A percentile compares a stretch with the other conserved stretches of the same genome.
phyloP scores from a whole-genome alignment of 2,113 vertebrate genomes.

The Hylia prasina region DNA sequence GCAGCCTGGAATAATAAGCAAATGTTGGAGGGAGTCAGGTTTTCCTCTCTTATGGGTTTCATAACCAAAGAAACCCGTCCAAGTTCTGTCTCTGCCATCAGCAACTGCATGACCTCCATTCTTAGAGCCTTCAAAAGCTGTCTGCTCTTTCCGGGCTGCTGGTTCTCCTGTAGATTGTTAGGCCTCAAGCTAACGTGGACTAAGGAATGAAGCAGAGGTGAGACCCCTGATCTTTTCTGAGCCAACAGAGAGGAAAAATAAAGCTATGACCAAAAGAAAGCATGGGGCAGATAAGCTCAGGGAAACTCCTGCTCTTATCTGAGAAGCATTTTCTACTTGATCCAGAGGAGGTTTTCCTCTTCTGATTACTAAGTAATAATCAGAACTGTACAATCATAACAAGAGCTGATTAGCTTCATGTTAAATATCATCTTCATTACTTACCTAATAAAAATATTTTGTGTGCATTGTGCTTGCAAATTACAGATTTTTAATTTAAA shows the following conservation, averaged over 20 bases:
- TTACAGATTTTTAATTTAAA: not conserved
- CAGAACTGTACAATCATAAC: not conserved
- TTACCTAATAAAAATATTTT: not conserved
- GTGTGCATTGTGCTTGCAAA: not conserved
- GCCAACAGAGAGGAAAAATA: not conserved
- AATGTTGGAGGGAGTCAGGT: not conserved
- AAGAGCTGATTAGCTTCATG: not conserved
- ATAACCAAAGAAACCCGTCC: not conserved
- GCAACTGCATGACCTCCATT: fast-evolving
- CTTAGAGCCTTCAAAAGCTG: not conserved
- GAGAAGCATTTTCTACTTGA: not conserved
- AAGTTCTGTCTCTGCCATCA: not conserved
- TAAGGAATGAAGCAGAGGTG: not conserved
- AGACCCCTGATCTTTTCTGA: not conserved
- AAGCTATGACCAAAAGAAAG: not conserved
- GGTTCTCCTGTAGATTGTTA: not conserved
- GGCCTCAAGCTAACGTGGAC: not conserved
- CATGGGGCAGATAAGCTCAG: not conserved
- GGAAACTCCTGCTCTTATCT: not conserved
- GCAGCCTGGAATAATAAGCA: not conserved
- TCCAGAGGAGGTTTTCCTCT: not conserved
- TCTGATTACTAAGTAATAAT: not conserved
- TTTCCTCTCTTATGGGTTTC: not conserved
- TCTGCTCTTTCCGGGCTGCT: not conserved
- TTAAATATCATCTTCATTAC: not conserved